These are phyloP conservation scores for Cyprinodon diabolis DNA, from an alignment of 2,797 vertebrate genomes.

Conservation along the genomic window DNA sequence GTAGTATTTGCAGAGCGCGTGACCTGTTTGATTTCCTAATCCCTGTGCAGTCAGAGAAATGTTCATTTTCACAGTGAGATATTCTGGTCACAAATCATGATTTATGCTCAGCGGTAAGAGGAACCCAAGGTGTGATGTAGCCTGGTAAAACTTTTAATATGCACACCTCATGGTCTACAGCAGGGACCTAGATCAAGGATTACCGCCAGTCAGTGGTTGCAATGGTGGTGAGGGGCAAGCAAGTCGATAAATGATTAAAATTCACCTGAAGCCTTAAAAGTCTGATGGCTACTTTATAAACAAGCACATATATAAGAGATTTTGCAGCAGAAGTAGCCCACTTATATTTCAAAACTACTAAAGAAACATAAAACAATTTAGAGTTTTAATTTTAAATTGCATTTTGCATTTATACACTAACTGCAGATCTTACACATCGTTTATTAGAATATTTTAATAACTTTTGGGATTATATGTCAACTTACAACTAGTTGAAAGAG, in stretches of 20 bases:
- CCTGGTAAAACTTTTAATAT: conserved; percentile 82
- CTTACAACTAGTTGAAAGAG: too few species aligned
- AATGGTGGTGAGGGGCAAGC: neutral
- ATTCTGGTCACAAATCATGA: conserved; percentile 81
- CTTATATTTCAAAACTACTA: conserved; percentile 5
- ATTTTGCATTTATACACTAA: neutral
- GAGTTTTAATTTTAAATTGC: neutral
- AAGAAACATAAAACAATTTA: neutral
- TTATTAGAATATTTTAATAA: conserved; percentile 7
- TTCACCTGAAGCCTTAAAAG: conserved; percentile 64
- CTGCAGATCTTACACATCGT: conserved; percentile 19
- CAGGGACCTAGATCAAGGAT: conserved; percentile 59
- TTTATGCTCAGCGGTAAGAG: conserved; percentile 77
- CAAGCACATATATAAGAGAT: neutral
- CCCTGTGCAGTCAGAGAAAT: conserved; percentile 68
- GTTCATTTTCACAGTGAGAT: conserved; percentile 68
- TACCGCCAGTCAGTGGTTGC: conserved; percentile 55
- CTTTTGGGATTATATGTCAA: too few species aligned
- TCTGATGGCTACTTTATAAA: conserved; percentile 53
- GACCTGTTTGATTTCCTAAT: conserved; percentile 80
- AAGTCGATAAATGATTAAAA: conserved; percentile 81
- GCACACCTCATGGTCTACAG: conserved; percentile 72
- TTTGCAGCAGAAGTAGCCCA: neutral
- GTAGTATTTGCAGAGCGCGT: conserved; percentile 71
- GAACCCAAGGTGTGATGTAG: conserved; percentile 75